phyloP scores from a whole-genome alignment of 2,888 invertebrate genomes.

The Ernsta delagoae region DNA sequence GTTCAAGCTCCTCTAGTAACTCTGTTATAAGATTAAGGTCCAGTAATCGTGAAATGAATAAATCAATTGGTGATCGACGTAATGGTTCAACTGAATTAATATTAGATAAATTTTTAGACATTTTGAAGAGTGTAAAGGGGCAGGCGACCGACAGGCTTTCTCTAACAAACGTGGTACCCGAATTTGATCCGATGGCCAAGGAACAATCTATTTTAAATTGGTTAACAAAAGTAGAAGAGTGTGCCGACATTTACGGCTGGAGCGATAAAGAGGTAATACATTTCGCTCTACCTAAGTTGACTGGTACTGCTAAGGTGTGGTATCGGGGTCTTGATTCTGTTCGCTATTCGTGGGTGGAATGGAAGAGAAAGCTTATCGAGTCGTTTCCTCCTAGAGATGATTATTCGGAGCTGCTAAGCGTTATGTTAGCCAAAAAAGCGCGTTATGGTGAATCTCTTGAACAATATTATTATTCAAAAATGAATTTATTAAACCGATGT shows the following conservation, averaged over 20 bases:
- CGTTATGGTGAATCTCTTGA: conserved; percentile 8
- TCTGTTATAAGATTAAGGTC: neutral
- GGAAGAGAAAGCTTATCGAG: conserved; percentile 4
- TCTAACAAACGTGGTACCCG: neutral
- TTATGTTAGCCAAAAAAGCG: neutral
- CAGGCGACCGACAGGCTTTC: neutral
- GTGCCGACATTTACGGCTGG: neutral
- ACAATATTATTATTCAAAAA: conserved; percentile 5
- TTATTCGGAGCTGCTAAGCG: neutral
- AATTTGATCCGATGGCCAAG: conserved; percentile 3
- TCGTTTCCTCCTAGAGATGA: conserved; percentile 6
- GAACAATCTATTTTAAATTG: neutral
- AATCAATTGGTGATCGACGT: neutral
- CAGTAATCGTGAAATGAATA: neutral
- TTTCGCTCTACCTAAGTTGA: neutral
- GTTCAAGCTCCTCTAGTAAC: conserved; percentile 4
- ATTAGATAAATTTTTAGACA: conserved; percentile 3
- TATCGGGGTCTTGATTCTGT: neutral
- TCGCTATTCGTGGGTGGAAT: neutral
- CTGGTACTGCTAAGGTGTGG: neutral
- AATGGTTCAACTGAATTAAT: neutral
- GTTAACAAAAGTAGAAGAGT: neutral
- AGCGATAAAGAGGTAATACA: neutral
- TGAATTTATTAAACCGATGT: neutral
- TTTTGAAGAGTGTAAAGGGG: neutral